Base-by-base conservation (phyloP, 1,140 invertebrate species). In the Hydropsyche tenuis region DNA sequence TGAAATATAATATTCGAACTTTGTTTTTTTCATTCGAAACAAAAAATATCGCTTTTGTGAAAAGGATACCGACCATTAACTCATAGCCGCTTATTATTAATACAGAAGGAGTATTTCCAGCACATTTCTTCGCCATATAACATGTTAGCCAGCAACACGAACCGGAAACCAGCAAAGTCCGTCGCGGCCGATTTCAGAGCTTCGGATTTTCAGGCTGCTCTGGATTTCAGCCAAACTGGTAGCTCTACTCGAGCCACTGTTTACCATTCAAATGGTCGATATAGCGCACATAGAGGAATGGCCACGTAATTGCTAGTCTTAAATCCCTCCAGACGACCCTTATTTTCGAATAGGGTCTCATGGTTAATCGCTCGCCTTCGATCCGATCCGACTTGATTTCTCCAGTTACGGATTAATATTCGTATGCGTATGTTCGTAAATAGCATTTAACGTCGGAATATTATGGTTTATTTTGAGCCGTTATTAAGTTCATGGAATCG, bases 121-220 rank as follows among this genome's bases (percentile, higher is more conserved):
- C 65, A 68, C 65, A 68, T 68, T 68, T 68, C 65, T 68, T 68
- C 45, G 65, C 65, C 65, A 68, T 68, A 72, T 63, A 72, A 27
- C 60, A 72, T 72, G 69, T 72, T 63, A 45, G 53, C 20, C 30
- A 30, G 60, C 45, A 72, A 70, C 53, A 60, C 18, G 27, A 60
- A 60, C 46, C 69, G 69, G 69, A 70, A 70, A 72, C 69, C 56
- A 30, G 30, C 23, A 37, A 56, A 62, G 51, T n/a, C 53, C 12
- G 37, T 48, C 43, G 20, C 7, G 16, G 66, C n/a, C 30, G 30
- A 37, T 37, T 37, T 37, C 30, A 9, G 30, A 37, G 30, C 30
- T 37, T 9, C 30, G 30, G 30, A n/a, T 37, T 20, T 42, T 16
- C 48, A n/a, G 43, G 16, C 22, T 20, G 22, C 37, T 2, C 51